A percentile compares a stretch with the other conserved stretches of the same genome.
These are phyloP conservation scores for Apamea sordens DNA, from an alignment of 2,888 invertebrate genomes.

Conservation along the genomic window DNA sequence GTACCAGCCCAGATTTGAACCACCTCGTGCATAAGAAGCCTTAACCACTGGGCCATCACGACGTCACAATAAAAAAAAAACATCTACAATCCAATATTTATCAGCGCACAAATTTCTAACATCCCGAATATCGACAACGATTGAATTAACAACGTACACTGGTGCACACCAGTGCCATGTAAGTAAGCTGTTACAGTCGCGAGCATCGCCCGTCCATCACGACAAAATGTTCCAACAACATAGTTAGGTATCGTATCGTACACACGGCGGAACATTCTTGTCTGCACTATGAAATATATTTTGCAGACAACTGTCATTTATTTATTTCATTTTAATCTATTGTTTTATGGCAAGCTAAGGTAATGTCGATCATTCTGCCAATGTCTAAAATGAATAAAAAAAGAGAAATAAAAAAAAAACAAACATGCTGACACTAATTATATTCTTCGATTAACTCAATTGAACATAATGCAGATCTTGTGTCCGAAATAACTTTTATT, in stretches of 20 bases:
- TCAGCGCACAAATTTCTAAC: not conserved
- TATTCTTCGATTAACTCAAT: no score
- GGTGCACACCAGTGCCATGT: constrained; percentile 6
- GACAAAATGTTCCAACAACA: constrained; percentile 20
- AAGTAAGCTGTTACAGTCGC: constrained; percentile 32
- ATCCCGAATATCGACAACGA: not conserved
- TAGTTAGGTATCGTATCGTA: not conserved
- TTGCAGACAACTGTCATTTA: not conserved
- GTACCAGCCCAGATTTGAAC: no score
- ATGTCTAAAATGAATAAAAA: not conserved
- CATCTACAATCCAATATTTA: not conserved
- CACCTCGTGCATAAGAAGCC: no score
- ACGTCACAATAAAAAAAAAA: not conserved
- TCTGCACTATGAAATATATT: not conserved
- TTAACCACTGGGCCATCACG: no score
- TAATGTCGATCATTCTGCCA: not conserved
- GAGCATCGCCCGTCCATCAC: constrained; percentile 22
- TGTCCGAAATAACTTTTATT: not conserved
- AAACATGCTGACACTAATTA: no score
- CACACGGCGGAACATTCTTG: not conserved
- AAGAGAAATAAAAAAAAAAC: no score
- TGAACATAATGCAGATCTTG: not conserved
- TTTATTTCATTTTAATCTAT: not conserved
- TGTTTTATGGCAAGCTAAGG: not conserved
- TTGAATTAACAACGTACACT: constrained; percentile 1